phyloP scores from a whole-genome alignment of 2,113 vertebrate genomes.

The Lathamus discolor region DNA sequence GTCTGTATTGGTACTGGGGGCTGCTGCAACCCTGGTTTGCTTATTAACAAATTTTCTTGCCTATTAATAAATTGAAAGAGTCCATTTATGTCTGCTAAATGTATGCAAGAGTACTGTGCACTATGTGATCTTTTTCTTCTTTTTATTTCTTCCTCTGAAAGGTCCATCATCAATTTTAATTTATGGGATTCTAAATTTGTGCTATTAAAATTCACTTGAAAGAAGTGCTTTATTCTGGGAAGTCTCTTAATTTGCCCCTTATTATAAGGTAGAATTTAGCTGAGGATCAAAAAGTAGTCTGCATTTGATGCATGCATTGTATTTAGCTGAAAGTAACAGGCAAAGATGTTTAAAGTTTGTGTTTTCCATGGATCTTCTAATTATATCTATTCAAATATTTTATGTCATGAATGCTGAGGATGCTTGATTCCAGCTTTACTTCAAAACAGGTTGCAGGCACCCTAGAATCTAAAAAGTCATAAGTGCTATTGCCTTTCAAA shows the following conservation, averaged over 20 bases:
- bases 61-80: neutral
- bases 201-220: neutral
- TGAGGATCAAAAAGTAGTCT: neutral
- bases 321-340: neutral
- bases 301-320: neutral
- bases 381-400: neutral
- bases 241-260: neutral
- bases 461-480: neutral
- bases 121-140: neutral
- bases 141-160: neutral
- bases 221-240: neutral
- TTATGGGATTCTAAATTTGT: neutral
- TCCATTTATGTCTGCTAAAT: neutral
- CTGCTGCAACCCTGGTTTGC: neutral
- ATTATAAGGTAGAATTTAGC: neutral
- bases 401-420: neutral
- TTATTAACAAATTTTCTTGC: neutral
- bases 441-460: neutral
- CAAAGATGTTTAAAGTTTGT: neutral
- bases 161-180: neutral
- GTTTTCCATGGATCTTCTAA: neutral
- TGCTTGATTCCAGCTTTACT: neutral
- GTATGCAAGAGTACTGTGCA: neutral
- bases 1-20: rapidly evolving
- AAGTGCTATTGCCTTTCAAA: neutral